Conservation (phyloP, 1,140 invertebrate genomes). For the Gonatopus flavifemur region DNA sequence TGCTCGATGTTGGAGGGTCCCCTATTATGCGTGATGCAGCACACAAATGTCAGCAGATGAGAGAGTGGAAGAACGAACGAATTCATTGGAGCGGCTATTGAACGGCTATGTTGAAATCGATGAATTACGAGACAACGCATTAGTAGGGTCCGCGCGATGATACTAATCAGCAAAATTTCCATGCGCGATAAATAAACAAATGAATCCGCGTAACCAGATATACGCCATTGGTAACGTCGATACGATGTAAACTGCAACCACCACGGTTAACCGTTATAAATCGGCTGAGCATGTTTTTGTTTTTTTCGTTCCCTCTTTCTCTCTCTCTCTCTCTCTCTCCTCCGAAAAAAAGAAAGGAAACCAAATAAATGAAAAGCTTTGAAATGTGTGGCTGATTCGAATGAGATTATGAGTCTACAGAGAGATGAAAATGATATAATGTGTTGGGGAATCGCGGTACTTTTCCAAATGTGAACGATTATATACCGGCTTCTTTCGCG, state of each 20-base stretch:
- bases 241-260: conserved; percentile 50
- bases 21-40: conserved; percentile 14
- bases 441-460: no score
- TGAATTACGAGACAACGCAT: conserved; percentile 58
- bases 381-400: no score
- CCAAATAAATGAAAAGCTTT: no score
- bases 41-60: conserved; percentile 21
- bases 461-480: no score
- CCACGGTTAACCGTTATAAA: conserved; percentile 45
- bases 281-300: conserved; percentile 29
- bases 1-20: no score
- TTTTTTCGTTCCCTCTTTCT: no score
- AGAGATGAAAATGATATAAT: no score
- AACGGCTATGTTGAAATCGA: conserved; percentile 51
- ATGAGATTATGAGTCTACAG: no score
- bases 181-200: conserved; percentile 49
- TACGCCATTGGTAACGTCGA: conserved; percentile 46
- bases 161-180: conserved; percentile 57
- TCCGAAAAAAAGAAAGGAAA: no score
- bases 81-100: conserved; percentile 52
- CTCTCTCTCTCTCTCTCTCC: no score
- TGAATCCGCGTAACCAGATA: conserved; percentile 46
- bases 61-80: no score
- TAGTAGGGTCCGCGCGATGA: conserved; percentile 55
- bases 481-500: no score